phyloP scores from a whole-genome alignment of 2,888 invertebrate species.

The Acheta domesticus region DNA sequence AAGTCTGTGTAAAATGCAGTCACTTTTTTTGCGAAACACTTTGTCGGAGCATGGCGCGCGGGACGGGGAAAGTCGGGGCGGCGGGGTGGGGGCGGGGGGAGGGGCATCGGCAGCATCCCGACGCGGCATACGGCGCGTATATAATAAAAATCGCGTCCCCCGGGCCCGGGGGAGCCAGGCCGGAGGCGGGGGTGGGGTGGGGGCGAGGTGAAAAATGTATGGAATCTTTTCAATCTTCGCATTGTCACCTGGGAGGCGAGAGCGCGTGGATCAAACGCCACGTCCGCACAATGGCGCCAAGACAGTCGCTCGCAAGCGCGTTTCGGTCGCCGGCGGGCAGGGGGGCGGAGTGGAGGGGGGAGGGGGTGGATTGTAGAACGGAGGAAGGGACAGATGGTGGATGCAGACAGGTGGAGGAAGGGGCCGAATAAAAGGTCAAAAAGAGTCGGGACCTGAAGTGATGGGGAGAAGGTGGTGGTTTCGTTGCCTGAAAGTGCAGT shows the following conservation, averaged over 20 bases:
- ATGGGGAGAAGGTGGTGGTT: too few species aligned
- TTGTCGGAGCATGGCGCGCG: neutral
- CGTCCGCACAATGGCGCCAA: neutral
- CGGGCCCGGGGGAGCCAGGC: neutral
- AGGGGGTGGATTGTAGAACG: too few species aligned
- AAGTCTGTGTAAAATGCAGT: conserved; percentile 2
- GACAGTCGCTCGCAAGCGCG: neutral
- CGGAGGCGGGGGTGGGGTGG: neutral
- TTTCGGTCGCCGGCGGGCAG: too few species aligned
- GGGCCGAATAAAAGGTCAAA: too few species aligned
- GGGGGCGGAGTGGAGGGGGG: too few species aligned
- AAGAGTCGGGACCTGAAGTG: too few species aligned
- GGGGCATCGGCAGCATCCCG: neutral
- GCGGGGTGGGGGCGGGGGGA: neutral
- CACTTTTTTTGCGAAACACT: conserved; percentile 18
- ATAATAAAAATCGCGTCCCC: neutral
- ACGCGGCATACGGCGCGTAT: neutral
- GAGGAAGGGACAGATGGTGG: too few species aligned
- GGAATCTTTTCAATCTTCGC: conserved; percentile 18
- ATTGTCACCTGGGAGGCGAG: conserved; percentile 6
- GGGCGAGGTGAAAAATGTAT: neutral
- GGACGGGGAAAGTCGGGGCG: neutral
- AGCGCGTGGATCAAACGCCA: conserved; percentile 5
- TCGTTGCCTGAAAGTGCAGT: too few species aligned
- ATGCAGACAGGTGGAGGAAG: too few species aligned